These are phyloP conservation scores for Tipula unca DNA, from an alignment of 2,888 invertebrate genomes.

Conservation along the genomic window DNA sequence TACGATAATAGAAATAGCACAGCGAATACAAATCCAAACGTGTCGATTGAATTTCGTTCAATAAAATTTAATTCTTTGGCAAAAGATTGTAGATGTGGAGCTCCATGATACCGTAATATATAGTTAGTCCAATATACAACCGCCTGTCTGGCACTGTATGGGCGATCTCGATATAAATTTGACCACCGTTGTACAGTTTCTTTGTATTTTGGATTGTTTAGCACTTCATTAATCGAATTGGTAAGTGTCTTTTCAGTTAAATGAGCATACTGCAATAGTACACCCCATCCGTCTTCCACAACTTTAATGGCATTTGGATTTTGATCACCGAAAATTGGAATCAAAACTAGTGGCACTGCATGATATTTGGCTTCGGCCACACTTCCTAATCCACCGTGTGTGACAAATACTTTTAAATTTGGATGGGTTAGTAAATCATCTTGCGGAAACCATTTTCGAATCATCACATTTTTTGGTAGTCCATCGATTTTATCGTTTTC, in stretches of 20 bases:
- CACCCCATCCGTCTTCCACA: slow-evolving; percentile 39
- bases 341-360: slow-evolving; percentile 45
- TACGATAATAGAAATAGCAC: neutral
- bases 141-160: slow-evolving; percentile 41
- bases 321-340: slow-evolving; percentile 47
- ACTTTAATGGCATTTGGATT: slow-evolving; percentile 43
- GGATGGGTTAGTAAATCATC: slow-evolving; percentile 54
- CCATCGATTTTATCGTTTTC: slow-evolving; percentile 48
- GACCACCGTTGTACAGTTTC: slow-evolving; percentile 37
- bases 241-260: slow-evolving; percentile 34
- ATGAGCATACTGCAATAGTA: slow-evolving; percentile 33
- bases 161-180: slow-evolving; percentile 42
- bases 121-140: slow-evolving; percentile 47
- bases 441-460: slow-evolving; percentile 60
- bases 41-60: slow-evolving; percentile 41
- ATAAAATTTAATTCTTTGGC: slow-evolving; percentile 39
- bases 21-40: slow-evolving; percentile 25
- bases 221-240: slow-evolving; percentile 29
- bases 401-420: slow-evolving; percentile 51
- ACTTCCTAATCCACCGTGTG: slow-evolving; percentile 53
- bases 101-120: slow-evolving; percentile 43
- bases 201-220: neutral
- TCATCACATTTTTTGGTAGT: slow-evolving; percentile 48
- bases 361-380: slow-evolving; percentile 44
- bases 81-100: slow-evolving; percentile 41